Conservation (phyloP, 2,888 invertebrate species). For the Argyra leucocephala region DNA sequence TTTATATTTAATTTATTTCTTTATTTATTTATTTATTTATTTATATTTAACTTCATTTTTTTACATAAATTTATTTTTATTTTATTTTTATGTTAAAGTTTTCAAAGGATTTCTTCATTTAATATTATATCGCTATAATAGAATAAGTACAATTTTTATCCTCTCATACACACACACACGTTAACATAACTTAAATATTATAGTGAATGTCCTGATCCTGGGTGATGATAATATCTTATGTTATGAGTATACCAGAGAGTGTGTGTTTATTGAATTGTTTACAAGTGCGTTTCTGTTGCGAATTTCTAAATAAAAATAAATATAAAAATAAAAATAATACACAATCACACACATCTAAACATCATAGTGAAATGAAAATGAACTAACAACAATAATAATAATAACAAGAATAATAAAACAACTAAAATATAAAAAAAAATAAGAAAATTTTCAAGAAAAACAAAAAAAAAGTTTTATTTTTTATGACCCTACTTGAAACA, state of each 20-base stretch:
- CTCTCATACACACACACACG: too few relatives aligned
- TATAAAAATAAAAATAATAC: background rate
- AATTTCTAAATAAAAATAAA: background rate
- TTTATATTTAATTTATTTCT: conserved; percentile 1
- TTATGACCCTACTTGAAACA: conserved; percentile 4
- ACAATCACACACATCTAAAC: background rate
- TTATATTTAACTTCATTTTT: background rate
- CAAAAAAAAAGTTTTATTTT: background rate
- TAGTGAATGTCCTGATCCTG: too few relatives aligned
- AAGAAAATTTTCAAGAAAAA: background rate
- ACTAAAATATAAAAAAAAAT: background rate
- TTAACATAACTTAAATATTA: too few relatives aligned
- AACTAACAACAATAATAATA: background rate
- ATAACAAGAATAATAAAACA: background rate
- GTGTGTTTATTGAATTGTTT: conserved; percentile 3
- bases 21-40: conserved; percentile 6
- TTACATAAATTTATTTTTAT: background rate
- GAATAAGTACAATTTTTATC: too few relatives aligned
- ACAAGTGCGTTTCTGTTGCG: conserved; percentile 1
- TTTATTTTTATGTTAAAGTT: background rate
- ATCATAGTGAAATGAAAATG: background rate
- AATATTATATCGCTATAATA: background rate
- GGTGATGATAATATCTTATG: too few relatives aligned
- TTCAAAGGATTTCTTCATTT: background rate
- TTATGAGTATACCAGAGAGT: background rate